phyloP scores from a whole-genome alignment of 2,797 vertebrate genomes.

The Calcarius lapponicus region DNA sequence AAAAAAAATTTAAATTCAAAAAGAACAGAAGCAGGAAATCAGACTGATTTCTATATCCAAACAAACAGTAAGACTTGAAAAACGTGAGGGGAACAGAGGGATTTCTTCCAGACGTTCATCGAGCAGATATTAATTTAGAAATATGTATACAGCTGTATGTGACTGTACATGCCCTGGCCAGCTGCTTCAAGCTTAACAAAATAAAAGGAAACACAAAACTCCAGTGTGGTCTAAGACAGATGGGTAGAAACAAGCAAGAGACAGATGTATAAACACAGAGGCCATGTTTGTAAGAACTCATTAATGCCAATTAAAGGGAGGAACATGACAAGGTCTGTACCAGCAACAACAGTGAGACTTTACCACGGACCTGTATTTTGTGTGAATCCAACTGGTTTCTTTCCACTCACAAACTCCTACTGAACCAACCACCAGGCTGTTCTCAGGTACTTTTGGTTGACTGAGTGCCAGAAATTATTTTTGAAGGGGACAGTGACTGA shows the following conservation, averaged over 20 bases:
- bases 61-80: background rate
- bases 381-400: background rate
- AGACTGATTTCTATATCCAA: background rate
- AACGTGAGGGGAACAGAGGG: background rate
- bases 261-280: background rate
- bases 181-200: background rate
- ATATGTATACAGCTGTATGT: background rate
- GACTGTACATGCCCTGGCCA: background rate
- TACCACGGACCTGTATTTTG: background rate
- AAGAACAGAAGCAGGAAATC: background rate
- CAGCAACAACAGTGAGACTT: background rate
- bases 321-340: background rate
- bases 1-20: background rate
- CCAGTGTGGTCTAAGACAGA: background rate
- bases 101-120: fast-evolving
- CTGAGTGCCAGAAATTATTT: background rate
- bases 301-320: background rate
- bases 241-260: background rate
- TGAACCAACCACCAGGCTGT: background rate
- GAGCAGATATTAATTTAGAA: background rate
- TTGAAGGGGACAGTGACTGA: background rate
- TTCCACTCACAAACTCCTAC: background rate
- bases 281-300: background rate
- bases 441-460: background rate
- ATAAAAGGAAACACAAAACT: background rate